Evolutionary conservation across 2,888 invertebrate genomes (phyloP), one percentile per base, ranked within the genome.

Genomic region (Drosophila borborema): DNA sequence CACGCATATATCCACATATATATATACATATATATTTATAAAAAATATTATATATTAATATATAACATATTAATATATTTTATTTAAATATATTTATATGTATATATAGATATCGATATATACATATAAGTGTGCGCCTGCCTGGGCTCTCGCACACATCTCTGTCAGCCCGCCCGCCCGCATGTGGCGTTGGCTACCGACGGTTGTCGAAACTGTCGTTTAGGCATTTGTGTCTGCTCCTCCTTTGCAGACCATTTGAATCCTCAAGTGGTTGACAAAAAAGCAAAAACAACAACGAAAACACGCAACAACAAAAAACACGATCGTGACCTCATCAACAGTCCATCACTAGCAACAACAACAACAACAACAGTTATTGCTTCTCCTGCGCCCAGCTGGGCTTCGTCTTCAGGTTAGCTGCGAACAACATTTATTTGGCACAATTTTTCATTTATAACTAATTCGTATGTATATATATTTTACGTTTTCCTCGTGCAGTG

Each of bases 141-240:
- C 12, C 40, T 41, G 41, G 55, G 41, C 55, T 55, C 40, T 40
- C 10, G 54, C 28, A 23, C 54, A 40, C 54, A 16, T 54, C 54
- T 31, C 65, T 61, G 78, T 28, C 51, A 48, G 45, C 28, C 66
- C 45, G 65, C 40, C 61, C 56, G 82, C 74, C 75, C 86, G 86
- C 62, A 84, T 87, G 88, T 86, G 88, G 88, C 81, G 83, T 68
- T 73, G 81, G 73, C 76, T 71, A 64, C 61, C 61, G 55, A 69
- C 62, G 73, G 71, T 66, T 71, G 51, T 51, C 51, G 51, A 51
- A 62, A 67, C 73, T 79, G 76, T 73, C 73, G 73, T 64, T 56
- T 48, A 51, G 66, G 56, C 68, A 59, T 45, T 58, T 72, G 23
- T 20, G 67, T 60, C 61, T 53, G 58, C 48, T 51, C 58, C 63